Base-by-base conservation (phyloP, 2,888 invertebrate genomes). In the Mimumesa dahlbomi region DNA sequence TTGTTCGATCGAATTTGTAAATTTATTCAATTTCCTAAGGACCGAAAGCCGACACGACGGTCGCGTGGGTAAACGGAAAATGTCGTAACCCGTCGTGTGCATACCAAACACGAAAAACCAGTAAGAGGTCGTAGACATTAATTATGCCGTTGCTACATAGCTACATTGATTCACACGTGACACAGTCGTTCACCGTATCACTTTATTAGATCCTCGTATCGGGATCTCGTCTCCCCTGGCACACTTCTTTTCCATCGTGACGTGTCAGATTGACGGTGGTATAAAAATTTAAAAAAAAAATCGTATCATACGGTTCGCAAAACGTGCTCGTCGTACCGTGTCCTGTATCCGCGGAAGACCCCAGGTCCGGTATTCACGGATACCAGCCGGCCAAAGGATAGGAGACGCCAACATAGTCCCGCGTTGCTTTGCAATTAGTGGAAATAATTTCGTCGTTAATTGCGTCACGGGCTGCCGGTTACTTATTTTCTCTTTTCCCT, bases 361-460 rank as follows among this genome's bases (percentile, higher is more conserved):
- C 38, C 9, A 18, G 22, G 54, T 13, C 36, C 49, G 13, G 43
- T 21, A 42, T 38, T 52, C 65, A 57, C 40, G 43, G 18, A 11
- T 40, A n/a, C n/a, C n/a, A 34, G 34, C 11, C n/a, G 11, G 34
- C 34, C 34, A 2, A 34, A 11, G 34, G 16, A 2, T 40, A 40
- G 40, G 18, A 40, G 42, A 63, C 48, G 22, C 45, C 43, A 42
- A 25, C 54, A 18, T 57, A 56, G 22, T 43, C 43, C n/a, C 52
- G 43, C 57, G 53, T 40, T 54, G 62, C 52, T 61, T 64, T 22
- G 72, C 72, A 79, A 79, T 77, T 75, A 79, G 79, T 58, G 75
- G 70, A 79, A 73, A 79, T 79, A 63, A 75, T 77, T 77, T 75
- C 43, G 68, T 56, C 69, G 63, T 77, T 79, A 79, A 79, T 79